Percentiles rank a stretch among this genome's conserved stretches.
Evolutionary conservation across 2,113 vertebrate genomes (phyloP).

Genomic region (Myrmecobius fasciatus): DNA sequence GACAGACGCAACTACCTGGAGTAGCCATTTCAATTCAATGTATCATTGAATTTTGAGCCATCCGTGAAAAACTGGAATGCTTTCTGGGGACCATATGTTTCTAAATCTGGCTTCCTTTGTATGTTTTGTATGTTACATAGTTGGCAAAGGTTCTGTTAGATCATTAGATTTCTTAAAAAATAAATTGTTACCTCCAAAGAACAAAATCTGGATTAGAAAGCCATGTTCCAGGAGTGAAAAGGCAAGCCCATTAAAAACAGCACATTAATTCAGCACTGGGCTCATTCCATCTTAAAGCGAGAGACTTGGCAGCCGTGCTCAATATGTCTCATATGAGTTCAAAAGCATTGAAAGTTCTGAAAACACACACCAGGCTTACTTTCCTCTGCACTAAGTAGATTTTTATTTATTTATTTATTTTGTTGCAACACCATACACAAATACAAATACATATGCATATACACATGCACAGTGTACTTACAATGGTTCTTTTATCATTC

Average conservation of each 20-base stretch:
- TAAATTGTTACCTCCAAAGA: slow-evolving; percentile 26
- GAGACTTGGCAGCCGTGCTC: slow-evolving; percentile 37
- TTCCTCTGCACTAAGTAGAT: slow-evolving; percentile 9
- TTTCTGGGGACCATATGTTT: neutral
- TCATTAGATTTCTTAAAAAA: slow-evolving; percentile 51
- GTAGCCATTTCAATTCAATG: neutral
- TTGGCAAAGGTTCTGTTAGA: neutral
- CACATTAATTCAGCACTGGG: slow-evolving; percentile 55
- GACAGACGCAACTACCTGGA: neutral
- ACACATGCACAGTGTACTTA: neutral
- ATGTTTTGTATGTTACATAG: slow-evolving; percentile 7
- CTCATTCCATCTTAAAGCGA: slow-evolving; percentile 60
- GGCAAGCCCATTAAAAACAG: slow-evolving; percentile 49
- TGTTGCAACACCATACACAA: neutral
- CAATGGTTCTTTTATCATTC: neutral
- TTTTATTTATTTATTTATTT: slow-evolving; percentile 18
- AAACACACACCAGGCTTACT: neutral
- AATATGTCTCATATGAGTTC: neutral
- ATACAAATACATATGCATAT: neutral
- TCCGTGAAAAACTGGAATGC: neutral
- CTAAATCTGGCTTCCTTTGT: slow-evolving; percentile 13
- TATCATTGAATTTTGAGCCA: slow-evolving; percentile 7
- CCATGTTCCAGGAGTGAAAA: slow-evolving; percentile 1
- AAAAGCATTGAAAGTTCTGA: slow-evolving; percentile 40
- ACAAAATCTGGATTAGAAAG: slow-evolving; percentile 54